Conservation (phyloP, 1,140 invertebrate species). For the Idris sp. region DNA sequence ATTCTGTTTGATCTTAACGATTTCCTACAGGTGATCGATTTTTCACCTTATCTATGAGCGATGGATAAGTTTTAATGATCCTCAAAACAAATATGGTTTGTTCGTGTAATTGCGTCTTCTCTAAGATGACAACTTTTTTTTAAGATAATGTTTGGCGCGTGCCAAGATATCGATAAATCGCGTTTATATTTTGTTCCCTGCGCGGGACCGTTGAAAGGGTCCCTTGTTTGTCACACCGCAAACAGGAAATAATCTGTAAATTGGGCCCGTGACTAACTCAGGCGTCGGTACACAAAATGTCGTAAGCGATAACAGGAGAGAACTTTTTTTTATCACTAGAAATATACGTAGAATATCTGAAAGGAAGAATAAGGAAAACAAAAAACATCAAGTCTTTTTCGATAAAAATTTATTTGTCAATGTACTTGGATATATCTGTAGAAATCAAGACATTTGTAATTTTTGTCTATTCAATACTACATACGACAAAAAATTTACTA, state of each 20-base stretch:
- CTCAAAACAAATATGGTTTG: constrained; percentile 32
- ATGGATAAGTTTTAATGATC: constrained; percentile 17
- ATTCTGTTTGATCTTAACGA: no score
- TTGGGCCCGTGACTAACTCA: constrained; percentile 33
- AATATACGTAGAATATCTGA: constrained; percentile 19
- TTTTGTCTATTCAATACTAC: no score
- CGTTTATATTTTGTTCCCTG: constrained; percentile 49
- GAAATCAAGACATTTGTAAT: no score
- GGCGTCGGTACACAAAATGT: constrained; percentile 45
- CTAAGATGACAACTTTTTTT: constrained; percentile 28
- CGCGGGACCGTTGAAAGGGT: constrained; percentile 25
- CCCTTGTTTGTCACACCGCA: constrained; percentile 50
- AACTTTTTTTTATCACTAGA: constrained; percentile 24
- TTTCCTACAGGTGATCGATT: no score
- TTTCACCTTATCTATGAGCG: constrained; percentile 20
- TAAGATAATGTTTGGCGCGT: constrained; percentile 44
- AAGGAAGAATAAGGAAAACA: constrained; percentile 24
- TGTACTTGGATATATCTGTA: no score
- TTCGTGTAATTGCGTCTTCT: constrained; percentile 31
- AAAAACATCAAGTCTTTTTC: not conserved
- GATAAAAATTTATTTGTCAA: constrained; percentile 39
- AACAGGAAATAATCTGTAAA: constrained; percentile 63
- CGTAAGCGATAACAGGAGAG: constrained; percentile 30
- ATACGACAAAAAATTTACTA: no score
- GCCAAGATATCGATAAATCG: constrained; percentile 50